Percentiles rank a stretch among this genome's conserved stretches.
Evolutionary conservation across 2,113 vertebrate species (phyloP).

Genomic region (Acrocephalus kingi): DNA sequence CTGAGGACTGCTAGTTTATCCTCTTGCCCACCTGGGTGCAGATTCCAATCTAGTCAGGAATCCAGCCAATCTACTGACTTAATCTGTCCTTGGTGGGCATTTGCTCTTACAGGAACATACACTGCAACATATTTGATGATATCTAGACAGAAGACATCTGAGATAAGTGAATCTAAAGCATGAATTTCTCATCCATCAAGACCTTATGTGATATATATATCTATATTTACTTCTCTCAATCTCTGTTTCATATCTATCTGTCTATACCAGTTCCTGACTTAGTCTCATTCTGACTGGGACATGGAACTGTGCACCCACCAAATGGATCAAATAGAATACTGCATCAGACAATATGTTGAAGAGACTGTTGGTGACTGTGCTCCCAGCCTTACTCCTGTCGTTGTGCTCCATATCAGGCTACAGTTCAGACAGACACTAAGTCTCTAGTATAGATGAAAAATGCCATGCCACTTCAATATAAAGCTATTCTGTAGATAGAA

Average conservation of each 20-base stretch:
- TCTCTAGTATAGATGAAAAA: not conserved
- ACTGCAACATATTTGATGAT: not conserved
- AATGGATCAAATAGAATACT: not conserved
- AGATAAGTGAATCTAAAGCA: not conserved
- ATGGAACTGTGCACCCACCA: not conserved
- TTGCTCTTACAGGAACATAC: not conserved
- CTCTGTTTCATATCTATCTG: not conserved
- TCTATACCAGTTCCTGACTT: not conserved
- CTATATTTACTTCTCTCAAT: not conserved
- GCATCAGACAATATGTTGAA: not conserved
- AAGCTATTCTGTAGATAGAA: not conserved
- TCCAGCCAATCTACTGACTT: not conserved
- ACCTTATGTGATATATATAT: not conserved
- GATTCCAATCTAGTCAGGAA: not conserved
- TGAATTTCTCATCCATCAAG: not conserved
- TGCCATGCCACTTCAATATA: not conserved
- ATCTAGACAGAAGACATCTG: not conserved
- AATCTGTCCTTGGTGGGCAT: not conserved
- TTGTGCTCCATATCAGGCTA: not conserved
- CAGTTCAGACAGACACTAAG: not conserved
- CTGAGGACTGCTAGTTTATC: not conserved
- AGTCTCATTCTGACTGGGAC: not conserved
- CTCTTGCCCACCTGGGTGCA: not conserved
- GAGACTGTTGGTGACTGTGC: fast-evolving
- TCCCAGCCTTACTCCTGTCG: not conserved